A percentile compares a stretch with the other conserved stretches of the same genome.
Evolutionary conservation across 1,140 invertebrate species (phyloP).

Genomic region (Aphis craccivora): DNA sequence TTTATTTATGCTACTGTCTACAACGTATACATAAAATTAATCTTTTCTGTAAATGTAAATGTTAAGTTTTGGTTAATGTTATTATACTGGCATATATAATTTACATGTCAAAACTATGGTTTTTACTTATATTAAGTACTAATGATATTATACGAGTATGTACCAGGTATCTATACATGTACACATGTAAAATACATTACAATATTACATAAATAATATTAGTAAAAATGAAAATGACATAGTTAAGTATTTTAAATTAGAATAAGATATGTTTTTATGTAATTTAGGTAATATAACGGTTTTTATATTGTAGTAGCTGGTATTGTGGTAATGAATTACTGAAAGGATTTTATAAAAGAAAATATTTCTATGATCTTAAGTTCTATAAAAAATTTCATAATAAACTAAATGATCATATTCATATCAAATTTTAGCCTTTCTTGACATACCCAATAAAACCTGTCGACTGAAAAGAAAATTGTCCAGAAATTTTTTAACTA

Average conservation of each 20-base stretch:
- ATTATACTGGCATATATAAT: background rate
- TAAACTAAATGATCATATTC: too few relatives aligned
- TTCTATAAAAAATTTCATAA: too few relatives aligned
- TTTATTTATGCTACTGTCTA: background rate
- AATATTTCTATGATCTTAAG: too few relatives aligned
- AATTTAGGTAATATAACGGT: background rate
- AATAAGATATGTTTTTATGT: background rate
- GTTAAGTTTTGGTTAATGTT: conserved; percentile 25
- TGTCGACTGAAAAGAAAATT: too few relatives aligned
- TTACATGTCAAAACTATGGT: conserved; percentile 32
- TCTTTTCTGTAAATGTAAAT: conserved; percentile 1
- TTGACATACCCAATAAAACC: too few relatives aligned
- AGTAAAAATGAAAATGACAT: background rate
- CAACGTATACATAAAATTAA: background rate
- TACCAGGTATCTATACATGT: background rate
- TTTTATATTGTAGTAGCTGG: background rate
- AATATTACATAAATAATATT: background rate
- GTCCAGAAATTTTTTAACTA: too few relatives aligned
- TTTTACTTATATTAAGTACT: background rate
- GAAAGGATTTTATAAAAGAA: background rate
- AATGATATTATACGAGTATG: conserved; percentile 14
- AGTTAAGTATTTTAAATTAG: background rate
- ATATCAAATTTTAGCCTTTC: too few relatives aligned
- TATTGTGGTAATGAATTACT: background rate
- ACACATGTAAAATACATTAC: background rate